A percentile compares a stretch with the other conserved stretches of the same genome.
These are phyloP conservation scores for Gymnothorax reevesii DNA, from an alignment of 2,797 vertebrate species.

Conservation along the genomic window DNA sequence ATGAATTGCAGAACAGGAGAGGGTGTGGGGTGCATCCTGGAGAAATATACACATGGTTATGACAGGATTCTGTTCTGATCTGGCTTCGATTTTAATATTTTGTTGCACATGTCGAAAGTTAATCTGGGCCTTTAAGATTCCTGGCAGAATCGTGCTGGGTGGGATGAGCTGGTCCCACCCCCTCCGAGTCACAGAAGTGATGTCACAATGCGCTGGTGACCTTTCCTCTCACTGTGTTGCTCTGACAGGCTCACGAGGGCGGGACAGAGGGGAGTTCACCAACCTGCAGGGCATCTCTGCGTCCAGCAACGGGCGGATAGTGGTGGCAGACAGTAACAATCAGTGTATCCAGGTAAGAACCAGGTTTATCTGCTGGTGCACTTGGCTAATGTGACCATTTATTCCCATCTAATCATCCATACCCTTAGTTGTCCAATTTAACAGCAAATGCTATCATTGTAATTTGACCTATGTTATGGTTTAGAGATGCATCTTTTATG, in stretches of 20 bases:
- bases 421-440: no score
- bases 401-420: neutral
- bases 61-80: no score
- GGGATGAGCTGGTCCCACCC: no score
- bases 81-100: no score
- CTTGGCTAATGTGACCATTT: neutral
- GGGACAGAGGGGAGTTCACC: constrained; percentile 95
- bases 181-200: neutral
- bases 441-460: neutral
- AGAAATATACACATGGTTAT: no score
- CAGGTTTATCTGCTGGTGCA: no score
- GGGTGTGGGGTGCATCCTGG: no score
- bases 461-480: neutral
- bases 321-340: constrained; percentile 97
- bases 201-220: neutral
- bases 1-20: no score
- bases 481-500: neutral
- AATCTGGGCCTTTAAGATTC: no score
- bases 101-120: no score
- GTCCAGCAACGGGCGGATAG: constrained; percentile 83
- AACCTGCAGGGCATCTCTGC: constrained; percentile 94
- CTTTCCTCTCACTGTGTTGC: neutral
- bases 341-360: constrained; percentile 89
- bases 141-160: no score
- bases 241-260: constrained; percentile 81